Conservation (phyloP, 2,113 vertebrate genomes). For the Datnioides undecimradiatus region DNA sequence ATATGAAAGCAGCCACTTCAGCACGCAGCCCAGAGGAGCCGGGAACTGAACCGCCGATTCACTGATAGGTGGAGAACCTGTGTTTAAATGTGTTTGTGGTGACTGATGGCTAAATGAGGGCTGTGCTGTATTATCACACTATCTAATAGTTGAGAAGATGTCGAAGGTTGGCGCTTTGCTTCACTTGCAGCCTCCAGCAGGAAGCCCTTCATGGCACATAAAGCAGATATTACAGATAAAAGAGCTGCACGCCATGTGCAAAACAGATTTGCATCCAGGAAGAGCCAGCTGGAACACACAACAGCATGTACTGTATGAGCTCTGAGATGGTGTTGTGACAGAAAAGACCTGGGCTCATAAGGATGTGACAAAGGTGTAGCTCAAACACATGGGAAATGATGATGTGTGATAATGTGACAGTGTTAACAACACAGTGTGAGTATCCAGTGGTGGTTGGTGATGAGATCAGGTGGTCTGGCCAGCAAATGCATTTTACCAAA, state of each 20-base stretch:
- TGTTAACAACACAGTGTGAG: too few relatives aligned
- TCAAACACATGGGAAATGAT: too few relatives aligned
- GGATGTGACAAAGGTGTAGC: background rate
- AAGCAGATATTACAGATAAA: background rate
- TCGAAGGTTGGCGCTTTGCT: slow-evolving; percentile 18
- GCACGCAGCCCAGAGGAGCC: too few relatives aligned
- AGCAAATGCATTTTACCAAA: too few relatives aligned
- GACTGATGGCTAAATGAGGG: slow-evolving; percentile 40
- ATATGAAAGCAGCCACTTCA: too few relatives aligned
- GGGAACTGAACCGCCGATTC: too few relatives aligned
- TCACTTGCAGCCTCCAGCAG: slow-evolving; percentile 20
- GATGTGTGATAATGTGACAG: too few relatives aligned
- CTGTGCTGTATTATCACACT: slow-evolving; percentile 31
- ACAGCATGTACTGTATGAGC: background rate
- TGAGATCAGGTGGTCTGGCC: too few relatives aligned
- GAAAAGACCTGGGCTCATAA: background rate
- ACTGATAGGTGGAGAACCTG: too few relatives aligned
- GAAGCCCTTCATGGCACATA: slow-evolving; percentile 1
- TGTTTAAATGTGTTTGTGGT: slow-evolving; percentile 32
- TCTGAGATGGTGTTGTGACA: background rate
- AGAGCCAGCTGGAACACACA: background rate
- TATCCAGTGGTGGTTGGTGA: too few relatives aligned
- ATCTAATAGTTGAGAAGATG: slow-evolving; percentile 26
- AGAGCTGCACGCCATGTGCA: background rate
- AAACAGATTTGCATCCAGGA: background rate